Evolutionary conservation across 2,888 invertebrate genomes (phyloP).

Genomic region (Morpho helenor): DNA sequence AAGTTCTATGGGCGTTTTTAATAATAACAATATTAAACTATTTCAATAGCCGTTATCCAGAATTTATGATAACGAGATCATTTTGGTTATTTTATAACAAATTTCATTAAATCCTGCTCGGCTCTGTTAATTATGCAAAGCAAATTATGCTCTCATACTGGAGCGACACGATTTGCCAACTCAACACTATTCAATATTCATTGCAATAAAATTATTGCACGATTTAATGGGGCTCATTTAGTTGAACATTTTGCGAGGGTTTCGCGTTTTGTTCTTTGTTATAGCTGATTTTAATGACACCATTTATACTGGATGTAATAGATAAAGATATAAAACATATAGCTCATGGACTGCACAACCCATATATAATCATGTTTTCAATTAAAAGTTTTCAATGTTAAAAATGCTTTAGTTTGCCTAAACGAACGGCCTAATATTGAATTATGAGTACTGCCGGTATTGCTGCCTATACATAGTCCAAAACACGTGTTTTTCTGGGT

Average conservation of each 20-base stretch:
- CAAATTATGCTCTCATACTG: constrained; percentile 23
- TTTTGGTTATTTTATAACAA: constrained; percentile 21
- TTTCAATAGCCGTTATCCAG: constrained; percentile 5
- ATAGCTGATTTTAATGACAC: background rate
- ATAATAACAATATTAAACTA: constrained; percentile 3
- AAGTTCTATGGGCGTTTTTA: background rate
- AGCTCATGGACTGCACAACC: too few relatives aligned
- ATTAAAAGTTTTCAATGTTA: too few relatives aligned
- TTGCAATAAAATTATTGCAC: constrained; percentile 20
- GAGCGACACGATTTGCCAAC: constrained; percentile 20
- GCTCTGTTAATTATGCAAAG: constrained; percentile 27
- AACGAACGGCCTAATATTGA: too few relatives aligned
- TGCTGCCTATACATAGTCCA: too few relatives aligned
- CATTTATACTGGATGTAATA: too few relatives aligned
- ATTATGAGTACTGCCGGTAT: too few relatives aligned
- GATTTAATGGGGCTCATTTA: constrained; percentile 12
- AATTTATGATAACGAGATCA: constrained; percentile 9
- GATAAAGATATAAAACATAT: too few relatives aligned
- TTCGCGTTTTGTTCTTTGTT: background rate
- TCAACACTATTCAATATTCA: constrained; percentile 24
- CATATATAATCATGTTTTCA: too few relatives aligned
- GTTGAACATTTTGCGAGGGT: background rate
- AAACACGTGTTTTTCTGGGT: too few relatives aligned
- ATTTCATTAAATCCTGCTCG: constrained; percentile 22
- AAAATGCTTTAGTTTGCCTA: too few relatives aligned